phyloP scores from a whole-genome alignment of 2,113 vertebrate genomes.

The Spilogale gracilis region DNA sequence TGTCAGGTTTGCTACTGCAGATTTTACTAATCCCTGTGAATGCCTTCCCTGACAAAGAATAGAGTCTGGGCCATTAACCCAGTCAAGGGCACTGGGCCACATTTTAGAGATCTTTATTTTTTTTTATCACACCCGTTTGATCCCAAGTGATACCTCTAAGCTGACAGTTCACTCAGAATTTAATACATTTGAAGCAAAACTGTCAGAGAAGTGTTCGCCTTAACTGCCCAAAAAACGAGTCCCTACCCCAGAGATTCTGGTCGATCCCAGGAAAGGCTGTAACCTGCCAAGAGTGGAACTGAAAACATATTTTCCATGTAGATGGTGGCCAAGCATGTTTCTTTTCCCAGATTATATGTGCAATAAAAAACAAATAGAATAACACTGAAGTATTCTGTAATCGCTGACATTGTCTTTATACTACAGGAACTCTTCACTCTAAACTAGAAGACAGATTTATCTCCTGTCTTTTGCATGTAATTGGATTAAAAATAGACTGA shows the following conservation, averaged over 20 bases:
- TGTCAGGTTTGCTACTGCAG: constrained; percentile 50
- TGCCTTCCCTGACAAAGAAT: constrained; percentile 68
- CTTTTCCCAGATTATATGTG: not conserved
- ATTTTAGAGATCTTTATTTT: constrained; percentile 53
- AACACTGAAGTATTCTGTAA: not conserved
- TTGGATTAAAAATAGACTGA: not conserved
- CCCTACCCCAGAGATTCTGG: not conserved
- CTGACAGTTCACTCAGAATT: constrained; percentile 51
- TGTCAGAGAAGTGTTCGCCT: not conserved
- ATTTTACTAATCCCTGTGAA: constrained; percentile 54
- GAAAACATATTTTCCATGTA: not conserved
- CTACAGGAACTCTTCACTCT: not conserved
- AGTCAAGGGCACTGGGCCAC: constrained; percentile 70
- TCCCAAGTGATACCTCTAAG: constrained; percentile 69
- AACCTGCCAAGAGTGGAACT: not conserved
- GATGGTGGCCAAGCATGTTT: not conserved
- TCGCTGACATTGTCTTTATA: not conserved
- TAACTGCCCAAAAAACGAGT: not conserved
- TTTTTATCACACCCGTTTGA: constrained; percentile 77
- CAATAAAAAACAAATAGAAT: not conserved
- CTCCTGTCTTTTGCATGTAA: not conserved
- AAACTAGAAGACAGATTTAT: not conserved
- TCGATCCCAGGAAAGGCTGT: not conserved
- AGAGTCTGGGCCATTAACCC: constrained; percentile 72
- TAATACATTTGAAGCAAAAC: constrained; percentile 65